Percentiles rank a stretch among this genome's conserved stretches.
Evolutionary conservation across 2,113 vertebrate species (phyloP).

Genomic region (Ptilorrhoa leucosticta): DNA sequence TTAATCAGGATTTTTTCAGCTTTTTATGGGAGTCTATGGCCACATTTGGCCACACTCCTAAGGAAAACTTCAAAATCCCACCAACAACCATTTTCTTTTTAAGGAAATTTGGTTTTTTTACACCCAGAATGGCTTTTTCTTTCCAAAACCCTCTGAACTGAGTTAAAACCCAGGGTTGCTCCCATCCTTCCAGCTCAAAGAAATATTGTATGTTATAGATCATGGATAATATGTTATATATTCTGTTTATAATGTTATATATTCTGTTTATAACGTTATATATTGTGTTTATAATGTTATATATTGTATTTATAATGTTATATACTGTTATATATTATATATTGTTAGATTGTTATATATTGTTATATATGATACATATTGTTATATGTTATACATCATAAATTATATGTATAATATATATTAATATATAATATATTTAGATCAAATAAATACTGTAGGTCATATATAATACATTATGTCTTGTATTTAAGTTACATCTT

Average conservation of each 20-base stretch:
- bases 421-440: no score
- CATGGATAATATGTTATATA: no score
- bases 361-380: no score
- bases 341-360: no score
- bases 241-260: no score
- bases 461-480: no score
- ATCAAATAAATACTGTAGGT: no score
- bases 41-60: background rate
- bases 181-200: background rate
- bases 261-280: background rate
- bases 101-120: background rate
- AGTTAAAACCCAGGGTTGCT: background rate
- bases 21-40: background rate
- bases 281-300: background rate
- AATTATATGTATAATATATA: background rate
- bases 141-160: background rate
- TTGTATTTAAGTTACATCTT: no score
- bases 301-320: background rate
- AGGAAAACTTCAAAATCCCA: background rate
- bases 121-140: background rate
- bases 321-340: background rate
- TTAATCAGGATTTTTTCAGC: background rate
- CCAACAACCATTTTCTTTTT: accelerated
- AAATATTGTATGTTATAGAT: background rate
- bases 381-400: background rate